Percentiles rank a stretch among this genome's conserved stretches.
These are phyloP conservation scores for Penaeus indicus DNA, from an alignment of 1,140 invertebrate species.

Conservation along the genomic window DNA sequence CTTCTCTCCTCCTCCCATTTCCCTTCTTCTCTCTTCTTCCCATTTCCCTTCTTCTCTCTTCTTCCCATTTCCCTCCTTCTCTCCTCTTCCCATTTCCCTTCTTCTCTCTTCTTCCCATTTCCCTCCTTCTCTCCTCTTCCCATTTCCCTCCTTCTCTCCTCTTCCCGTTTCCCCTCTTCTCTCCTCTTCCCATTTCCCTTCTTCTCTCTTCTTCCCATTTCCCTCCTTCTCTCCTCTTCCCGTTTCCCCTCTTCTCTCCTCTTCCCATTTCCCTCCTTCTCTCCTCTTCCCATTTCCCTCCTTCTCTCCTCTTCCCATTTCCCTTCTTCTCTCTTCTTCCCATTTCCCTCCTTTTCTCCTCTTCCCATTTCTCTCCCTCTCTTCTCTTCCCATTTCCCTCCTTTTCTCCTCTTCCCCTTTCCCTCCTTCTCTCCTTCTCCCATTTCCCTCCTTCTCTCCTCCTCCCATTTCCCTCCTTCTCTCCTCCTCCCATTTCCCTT, in stretches of 20 bases:
- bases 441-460: neutral
- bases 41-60: neutral
- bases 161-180: constrained; percentile 3
- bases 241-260: neutral
- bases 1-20: neutral
- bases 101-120: neutral
- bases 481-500: neutral
- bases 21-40: neutral
- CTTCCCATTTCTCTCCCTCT: too few relatives aligned
- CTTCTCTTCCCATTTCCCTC: neutral
- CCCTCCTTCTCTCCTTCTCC: too few relatives aligned
- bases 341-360: neutral
- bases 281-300: neutral
- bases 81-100: too few relatives aligned
- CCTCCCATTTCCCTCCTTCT: constrained; percentile 3
- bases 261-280: too few relatives aligned
- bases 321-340: neutral
- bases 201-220: neutral
- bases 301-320: neutral
- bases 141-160: neutral
- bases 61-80: too few relatives aligned
- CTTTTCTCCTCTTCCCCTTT: too few relatives aligned
- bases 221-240: too few relatives aligned
- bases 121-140: constrained; percentile 1
- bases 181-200: neutral